Conservation (phyloP, 2,888 invertebrate species). For the Himalopsyche tibetana region DNA sequence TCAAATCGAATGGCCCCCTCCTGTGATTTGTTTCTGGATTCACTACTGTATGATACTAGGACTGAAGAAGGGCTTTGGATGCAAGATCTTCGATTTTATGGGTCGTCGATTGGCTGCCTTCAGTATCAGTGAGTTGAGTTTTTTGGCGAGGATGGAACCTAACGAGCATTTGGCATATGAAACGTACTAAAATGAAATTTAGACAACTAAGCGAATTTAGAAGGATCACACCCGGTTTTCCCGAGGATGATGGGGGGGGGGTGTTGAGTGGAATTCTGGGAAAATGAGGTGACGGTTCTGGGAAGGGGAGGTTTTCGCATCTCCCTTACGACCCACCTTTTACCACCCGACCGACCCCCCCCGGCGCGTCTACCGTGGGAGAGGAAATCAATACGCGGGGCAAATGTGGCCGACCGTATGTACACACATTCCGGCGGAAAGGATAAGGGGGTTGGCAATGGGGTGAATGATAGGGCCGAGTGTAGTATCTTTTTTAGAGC, state of each 20-base stretch:
- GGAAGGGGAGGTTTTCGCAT: conserved; percentile 20
- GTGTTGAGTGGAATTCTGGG: conserved; percentile 44
- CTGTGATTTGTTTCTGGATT: no score
- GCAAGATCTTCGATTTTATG: neutral
- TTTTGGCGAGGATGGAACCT: neutral
- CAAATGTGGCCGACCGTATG: conserved; percentile 66
- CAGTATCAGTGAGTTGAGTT: neutral
- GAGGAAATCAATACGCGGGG: conserved; percentile 66
- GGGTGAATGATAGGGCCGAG: conserved; percentile 43
- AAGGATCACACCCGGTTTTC: conserved; percentile 58
- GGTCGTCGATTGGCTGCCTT: neutral
- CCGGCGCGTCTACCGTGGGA: conserved; percentile 59
- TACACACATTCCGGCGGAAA: conserved; percentile 62
- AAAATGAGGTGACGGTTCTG: conserved; percentile 47
- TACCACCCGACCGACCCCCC: conserved; percentile 49
- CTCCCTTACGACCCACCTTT: conserved; percentile 44
- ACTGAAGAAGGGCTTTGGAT: neutral
- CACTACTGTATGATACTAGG: neutral
- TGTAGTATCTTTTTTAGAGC: neutral
- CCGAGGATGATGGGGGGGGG: conserved; percentile 53
- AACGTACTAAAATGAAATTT: conserved; percentile 15
- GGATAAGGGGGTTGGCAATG: conserved; percentile 52
- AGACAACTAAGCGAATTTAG: conserved; percentile 54
- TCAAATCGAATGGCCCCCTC: no score
- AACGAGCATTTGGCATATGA: neutral